These are phyloP conservation scores for Brachystomella parvula DNA, from an alignment of 1,140 invertebrate genomes.

Conservation along the genomic window DNA sequence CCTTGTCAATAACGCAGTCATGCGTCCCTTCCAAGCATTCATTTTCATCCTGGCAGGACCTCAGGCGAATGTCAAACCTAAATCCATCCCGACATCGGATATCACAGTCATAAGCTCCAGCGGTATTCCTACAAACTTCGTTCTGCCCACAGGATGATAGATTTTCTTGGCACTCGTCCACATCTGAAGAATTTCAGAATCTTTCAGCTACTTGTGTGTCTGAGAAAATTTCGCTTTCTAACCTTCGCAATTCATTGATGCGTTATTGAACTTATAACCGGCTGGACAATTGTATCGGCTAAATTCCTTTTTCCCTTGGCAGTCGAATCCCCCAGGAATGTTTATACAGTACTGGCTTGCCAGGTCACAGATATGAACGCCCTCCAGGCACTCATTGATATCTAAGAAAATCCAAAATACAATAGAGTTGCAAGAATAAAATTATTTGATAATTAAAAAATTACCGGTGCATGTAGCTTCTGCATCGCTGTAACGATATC, in stretches of 20 bases:
- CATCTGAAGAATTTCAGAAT: constrained; percentile 44
- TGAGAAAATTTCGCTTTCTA: constrained; percentile 13
- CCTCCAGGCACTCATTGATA: constrained; percentile 60
- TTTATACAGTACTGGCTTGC: constrained; percentile 61
- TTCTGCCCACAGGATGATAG: constrained; percentile 37
- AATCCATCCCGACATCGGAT: constrained; percentile 30
- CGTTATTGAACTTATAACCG: constrained; percentile 56
- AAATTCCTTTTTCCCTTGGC: constrained; percentile 45
- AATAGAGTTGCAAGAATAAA: neutral
- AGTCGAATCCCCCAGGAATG: constrained; percentile 58
- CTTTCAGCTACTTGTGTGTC: neutral
- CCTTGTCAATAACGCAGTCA: constrained; percentile 42
- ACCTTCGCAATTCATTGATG: constrained; percentile 53
- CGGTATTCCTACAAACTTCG: constrained; percentile 42
- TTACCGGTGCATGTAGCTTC: constrained; percentile 48
- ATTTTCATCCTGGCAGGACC: constrained; percentile 45
- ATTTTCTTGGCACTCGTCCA: constrained; percentile 51
- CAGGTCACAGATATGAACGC: constrained; percentile 53
- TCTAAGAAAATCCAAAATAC: constrained; percentile 44
- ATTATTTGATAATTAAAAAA: too few species aligned
- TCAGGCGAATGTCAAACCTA: constrained; percentile 28
- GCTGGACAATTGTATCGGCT: constrained; percentile 50
- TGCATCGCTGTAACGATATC: constrained; percentile 50
- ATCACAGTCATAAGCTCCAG: constrained; percentile 43
- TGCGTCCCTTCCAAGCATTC: constrained; percentile 47